Base-by-base conservation (phyloP, 2,888 invertebrate species). In the Idaea biselata region DNA sequence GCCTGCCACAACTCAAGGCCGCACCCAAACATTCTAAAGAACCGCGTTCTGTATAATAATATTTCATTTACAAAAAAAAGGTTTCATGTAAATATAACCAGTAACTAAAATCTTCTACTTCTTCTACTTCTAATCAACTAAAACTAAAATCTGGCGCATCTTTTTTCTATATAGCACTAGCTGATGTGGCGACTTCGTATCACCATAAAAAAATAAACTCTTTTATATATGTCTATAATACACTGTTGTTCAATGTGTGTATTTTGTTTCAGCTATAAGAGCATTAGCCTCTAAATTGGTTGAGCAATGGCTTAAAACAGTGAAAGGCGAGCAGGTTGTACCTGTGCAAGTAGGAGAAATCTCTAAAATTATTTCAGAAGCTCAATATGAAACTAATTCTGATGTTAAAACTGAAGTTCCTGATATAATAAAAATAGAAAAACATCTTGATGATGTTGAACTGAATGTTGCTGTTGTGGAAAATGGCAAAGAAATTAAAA, bases 241-340 rank as follows among this genome's bases (percentile, higher is more conserved):
- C 16, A 17, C 25, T n/a, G 25, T 55, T 33, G 55, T 55, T 17
- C 25, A 25, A 25, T 25, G 5, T 25, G 25, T 25, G 25, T 25
- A 58, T 0, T 66, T 64, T 16, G 60, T 93, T 93, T 75, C 89
- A 97, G 97, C 94, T 80, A 96, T 97, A 63, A 94, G 96, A 80
- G 94, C 94, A 63, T 89, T 97, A 74, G 97, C 98, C 16, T 94
- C 95, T 63, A 95, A 96, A 76, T 93, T 98, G 64, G 98, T 98
- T 32, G 97, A 97, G 79, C 96, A 96, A 81, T 98, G 98, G 98
- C 93, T 98, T 75, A 96, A 96, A 84, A 96, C 97, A 63, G 97
- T 98, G 1, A 97, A 97, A 85, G 96, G 95, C 66, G 95, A 96
- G 86, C 92, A 94, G 64, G 93, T 94, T 32, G 84, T 91, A 61